Percentiles rank a stretch among this genome's conserved stretches.
Conservation (phyloP, 1,140 invertebrate genomes). For the Propsilocerus akamusi region DNA sequence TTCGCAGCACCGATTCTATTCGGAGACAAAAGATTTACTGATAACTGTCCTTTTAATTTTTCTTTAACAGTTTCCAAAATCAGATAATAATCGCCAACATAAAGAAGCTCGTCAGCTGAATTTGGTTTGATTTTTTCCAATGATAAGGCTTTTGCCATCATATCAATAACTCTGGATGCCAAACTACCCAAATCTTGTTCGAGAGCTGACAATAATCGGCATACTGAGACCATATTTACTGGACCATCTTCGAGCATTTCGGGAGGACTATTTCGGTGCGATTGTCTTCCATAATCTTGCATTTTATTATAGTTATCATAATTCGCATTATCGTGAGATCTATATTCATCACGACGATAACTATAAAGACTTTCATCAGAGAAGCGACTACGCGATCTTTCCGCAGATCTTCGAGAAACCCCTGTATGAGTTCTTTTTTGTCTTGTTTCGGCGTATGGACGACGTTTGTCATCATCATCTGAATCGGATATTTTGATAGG, state of each 20-base stretch:
- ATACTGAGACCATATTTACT: slow-evolving; percentile 42
- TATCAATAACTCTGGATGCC: slow-evolving; percentile 52
- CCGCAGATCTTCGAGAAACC: slow-evolving; percentile 17
- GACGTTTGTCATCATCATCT: not conserved
- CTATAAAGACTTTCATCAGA: not conserved
- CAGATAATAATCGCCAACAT: slow-evolving; percentile 46
- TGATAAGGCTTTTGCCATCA: slow-evolving; percentile 50
- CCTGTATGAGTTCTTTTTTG: slow-evolving; percentile 12
- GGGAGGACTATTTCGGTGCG: slow-evolving; percentile 1
- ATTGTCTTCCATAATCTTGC: slow-evolving; percentile 6
- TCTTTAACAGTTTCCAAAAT: slow-evolving; percentile 69
- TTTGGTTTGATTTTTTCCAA: slow-evolving; percentile 46
- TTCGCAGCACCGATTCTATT: slow-evolving; percentile 23
- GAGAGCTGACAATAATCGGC: slow-evolving; percentile 54
- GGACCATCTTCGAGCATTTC: slow-evolving; percentile 16
- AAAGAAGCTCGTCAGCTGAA: slow-evolving; percentile 49
- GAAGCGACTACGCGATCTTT: slow-evolving; percentile 7
- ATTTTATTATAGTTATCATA: slow-evolving; percentile 6
- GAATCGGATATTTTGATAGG: not conserved
- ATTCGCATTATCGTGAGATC: not conserved
- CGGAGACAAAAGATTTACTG: slow-evolving; percentile 47
- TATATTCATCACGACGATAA: not conserved
- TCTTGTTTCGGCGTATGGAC: not conserved
- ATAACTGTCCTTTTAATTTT: slow-evolving; percentile 60
- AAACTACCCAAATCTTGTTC: slow-evolving; percentile 63